These are phyloP conservation scores for Caenorhabditis doughertyi DNA, from an alignment of 2,888 invertebrate genomes.

Conservation along the genomic window DNA sequence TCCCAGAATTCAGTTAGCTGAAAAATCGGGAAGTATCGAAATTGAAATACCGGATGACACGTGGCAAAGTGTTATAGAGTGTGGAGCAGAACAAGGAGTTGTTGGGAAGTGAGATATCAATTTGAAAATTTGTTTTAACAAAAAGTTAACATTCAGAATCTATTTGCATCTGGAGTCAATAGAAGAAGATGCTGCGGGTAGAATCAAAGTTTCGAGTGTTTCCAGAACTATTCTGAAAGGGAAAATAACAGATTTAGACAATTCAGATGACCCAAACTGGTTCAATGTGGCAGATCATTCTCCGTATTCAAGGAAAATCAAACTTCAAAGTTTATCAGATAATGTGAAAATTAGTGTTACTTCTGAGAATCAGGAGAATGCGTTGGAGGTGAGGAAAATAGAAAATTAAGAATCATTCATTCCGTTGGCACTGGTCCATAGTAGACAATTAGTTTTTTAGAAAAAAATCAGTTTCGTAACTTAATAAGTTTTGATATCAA, in stretches of 20 bases:
- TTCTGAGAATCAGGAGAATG: constrained; percentile 43
- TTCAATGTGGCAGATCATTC: constrained; percentile 19
- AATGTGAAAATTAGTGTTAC: constrained; percentile 19
- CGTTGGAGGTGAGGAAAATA: constrained; percentile 49
- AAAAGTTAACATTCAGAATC: constrained; percentile 5
- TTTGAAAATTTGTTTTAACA: not conserved
- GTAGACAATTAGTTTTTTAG: not conserved
- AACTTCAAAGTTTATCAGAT: constrained; percentile 37
- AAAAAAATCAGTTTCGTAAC: too few relatives aligned
- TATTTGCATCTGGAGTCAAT: constrained; percentile 5
- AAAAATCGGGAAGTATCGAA: constrained; percentile 15
- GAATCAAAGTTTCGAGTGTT: not conserved
- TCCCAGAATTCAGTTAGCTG: not conserved
- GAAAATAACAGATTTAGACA: not conserved
- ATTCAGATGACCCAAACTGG: not conserved
- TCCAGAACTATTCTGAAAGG: not conserved
- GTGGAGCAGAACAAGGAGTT: constrained; percentile 1
- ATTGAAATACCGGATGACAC: constrained; percentile 30
- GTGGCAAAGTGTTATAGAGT: not conserved
- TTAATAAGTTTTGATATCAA: not conserved
- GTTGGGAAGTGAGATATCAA: not conserved
- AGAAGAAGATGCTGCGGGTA: not conserved
- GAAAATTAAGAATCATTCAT: not conserved
- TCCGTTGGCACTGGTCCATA: not conserved
- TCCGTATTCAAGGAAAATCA: constrained; percentile 25